Conservation (phyloP, 2,113 vertebrate genomes). For the Triplophysa siluroides region DNA sequence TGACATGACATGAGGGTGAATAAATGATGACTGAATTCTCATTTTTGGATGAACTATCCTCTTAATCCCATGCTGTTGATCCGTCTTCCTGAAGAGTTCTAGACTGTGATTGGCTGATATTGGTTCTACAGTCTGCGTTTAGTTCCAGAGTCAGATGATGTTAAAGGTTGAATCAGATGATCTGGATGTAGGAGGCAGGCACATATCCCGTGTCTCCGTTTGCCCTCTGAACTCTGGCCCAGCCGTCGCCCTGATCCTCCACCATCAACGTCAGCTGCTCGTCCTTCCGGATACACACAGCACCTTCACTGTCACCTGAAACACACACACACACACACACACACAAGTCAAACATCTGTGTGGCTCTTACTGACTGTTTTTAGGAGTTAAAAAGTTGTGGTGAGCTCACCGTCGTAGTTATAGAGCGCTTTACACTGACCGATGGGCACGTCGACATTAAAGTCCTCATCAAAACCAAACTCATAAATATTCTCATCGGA, state of each 20-base stretch:
- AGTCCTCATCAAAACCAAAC: slow-evolving; percentile 78
- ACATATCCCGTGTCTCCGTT: slow-evolving; percentile 82
- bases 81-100: too few relatives aligned
- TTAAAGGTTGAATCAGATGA: slow-evolving; percentile 7
- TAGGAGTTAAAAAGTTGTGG: not conserved
- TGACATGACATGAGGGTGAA: too few relatives aligned
- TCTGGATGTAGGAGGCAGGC: slow-evolving; percentile 82
- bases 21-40: too few relatives aligned
- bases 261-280: slow-evolving; percentile 81
- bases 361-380: too few relatives aligned
- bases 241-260: slow-evolving; percentile 84
- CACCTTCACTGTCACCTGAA: slow-evolving; percentile 75
- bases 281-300: slow-evolving; percentile 78
- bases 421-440: slow-evolving; percentile 83
- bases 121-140: too few relatives aligned
- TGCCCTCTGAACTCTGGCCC: slow-evolving; percentile 79
- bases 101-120: too few relatives aligned
- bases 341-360: not conserved
- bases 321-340: slow-evolving; percentile 41
- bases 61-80: too few relatives aligned
- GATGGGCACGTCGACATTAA: slow-evolving; percentile 72
- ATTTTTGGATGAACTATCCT: too few relatives aligned
- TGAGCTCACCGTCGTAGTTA: slow-evolving; percentile 77
- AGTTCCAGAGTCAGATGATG: not conserved
- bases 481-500: not conserved